Evolutionary conservation across 23 tunicate genomes (phyloP).

Genomic region (Aplidium turbinatum): DNA sequence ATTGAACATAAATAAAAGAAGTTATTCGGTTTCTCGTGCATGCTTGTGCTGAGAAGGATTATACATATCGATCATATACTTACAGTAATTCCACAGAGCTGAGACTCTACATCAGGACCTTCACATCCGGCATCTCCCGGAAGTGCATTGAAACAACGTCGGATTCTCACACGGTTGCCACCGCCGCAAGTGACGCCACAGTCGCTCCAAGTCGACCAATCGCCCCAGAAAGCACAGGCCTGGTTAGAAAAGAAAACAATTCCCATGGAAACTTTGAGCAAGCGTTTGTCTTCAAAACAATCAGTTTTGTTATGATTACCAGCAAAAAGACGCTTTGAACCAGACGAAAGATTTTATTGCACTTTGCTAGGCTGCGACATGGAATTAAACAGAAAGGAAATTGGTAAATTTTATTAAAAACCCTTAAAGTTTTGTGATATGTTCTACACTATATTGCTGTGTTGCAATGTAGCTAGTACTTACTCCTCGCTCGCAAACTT

Average conservation of each 20-base stretch:
- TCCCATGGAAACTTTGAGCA: background rate
- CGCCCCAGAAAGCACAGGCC: constrained; percentile 49
- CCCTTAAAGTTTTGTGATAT: too few relatives aligned
- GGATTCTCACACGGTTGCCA: constrained; percentile 3
- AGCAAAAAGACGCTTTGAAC: too few relatives aligned
- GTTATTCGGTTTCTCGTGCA: too few relatives aligned
- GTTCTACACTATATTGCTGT: too few relatives aligned
- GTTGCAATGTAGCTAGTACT: constrained; percentile 5
- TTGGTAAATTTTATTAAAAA: too few relatives aligned
- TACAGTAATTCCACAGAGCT: constrained; percentile 41
- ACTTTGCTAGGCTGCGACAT: too few relatives aligned
- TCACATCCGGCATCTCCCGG: constrained; percentile 46
- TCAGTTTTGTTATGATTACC: background rate
- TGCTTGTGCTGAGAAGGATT: too few relatives aligned
- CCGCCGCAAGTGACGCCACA: constrained; percentile 49
- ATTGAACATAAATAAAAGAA: too few relatives aligned
- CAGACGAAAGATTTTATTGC: too few relatives aligned
- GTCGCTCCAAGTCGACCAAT: constrained; percentile 45
- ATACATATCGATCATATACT: background rate
- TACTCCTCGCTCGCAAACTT: constrained; percentile 59
- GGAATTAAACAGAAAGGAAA: too few relatives aligned
- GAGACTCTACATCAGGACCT: constrained; percentile 34
- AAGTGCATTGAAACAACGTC: constrained; percentile 40
- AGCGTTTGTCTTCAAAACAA: background rate
- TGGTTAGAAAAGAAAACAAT: background rate